Evolutionary conservation across 2,888 invertebrate species (phyloP).

Genomic region (Muscina levida): DNA sequence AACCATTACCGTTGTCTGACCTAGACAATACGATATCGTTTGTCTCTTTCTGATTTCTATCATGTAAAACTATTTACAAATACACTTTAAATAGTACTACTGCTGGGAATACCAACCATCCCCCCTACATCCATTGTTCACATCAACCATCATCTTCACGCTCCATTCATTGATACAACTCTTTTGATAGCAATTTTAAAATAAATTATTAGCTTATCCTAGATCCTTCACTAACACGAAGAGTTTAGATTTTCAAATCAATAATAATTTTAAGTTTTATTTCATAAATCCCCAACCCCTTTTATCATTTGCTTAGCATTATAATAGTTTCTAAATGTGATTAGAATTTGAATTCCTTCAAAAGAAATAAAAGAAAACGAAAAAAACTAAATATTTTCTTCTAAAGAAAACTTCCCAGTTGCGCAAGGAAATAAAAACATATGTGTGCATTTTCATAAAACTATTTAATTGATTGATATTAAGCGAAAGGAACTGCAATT

Average conservation of each 20-base stretch:
- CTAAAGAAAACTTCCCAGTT: slow-evolving; percentile 62
- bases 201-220: too few relatives aligned
- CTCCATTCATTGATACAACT: neutral
- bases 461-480: slow-evolving; percentile 49
- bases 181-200: too few relatives aligned
- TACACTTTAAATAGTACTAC: too few relatives aligned
- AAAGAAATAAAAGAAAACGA: slow-evolving; percentile 46
- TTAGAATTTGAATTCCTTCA: slow-evolving; percentile 36
- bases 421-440: slow-evolving; percentile 68
- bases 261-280: neutral
- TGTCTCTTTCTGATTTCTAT: too few relatives aligned
- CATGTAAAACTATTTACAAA: too few relatives aligned
- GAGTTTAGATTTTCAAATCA: slow-evolving; percentile 21
- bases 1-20: too few relatives aligned
- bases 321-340: slow-evolving; percentile 36
- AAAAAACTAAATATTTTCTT: slow-evolving; percentile 57
- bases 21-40: too few relatives aligned
- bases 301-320: slow-evolving; percentile 19
- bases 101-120: too few relatives aligned
- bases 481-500: slow-evolving; percentile 17
- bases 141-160: too few relatives aligned
- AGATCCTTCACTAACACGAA: neutral
- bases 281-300: neutral
- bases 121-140: too few relatives aligned
- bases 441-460: slow-evolving; percentile 59